Conservation (phyloP, 1,140 invertebrate genomes). For the Armadillidium nasatum region DNA sequence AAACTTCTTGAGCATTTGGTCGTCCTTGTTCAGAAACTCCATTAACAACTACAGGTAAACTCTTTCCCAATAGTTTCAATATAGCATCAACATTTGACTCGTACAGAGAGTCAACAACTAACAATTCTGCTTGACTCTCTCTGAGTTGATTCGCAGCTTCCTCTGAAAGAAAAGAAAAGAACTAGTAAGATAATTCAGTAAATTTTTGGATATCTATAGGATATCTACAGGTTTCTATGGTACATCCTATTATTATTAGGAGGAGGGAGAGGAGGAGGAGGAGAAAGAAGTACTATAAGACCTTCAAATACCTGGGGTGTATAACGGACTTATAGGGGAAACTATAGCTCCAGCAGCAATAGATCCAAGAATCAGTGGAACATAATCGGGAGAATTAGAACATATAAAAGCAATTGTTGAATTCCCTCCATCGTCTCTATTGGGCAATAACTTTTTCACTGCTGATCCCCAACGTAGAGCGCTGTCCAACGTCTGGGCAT, state of each 20-base stretch:
- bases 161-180: conserved; percentile 18
- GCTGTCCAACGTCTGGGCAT: neutral
- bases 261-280: too few relatives aligned
- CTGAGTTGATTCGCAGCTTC: conserved; percentile 28
- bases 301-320: conserved; percentile 31
- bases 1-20: conserved; percentile 22
- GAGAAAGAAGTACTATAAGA: too few relatives aligned
- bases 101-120: conserved; percentile 24
- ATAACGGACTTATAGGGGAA: conserved; percentile 33
- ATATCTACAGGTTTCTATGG: too few relatives aligned
- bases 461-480: conserved; percentile 12
- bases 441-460: too few relatives aligned
- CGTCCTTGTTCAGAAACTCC: neutral
- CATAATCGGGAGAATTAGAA: conserved; percentile 35
- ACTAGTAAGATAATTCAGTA: too few relatives aligned
- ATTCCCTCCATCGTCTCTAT: neutral
- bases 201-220: too few relatives aligned
- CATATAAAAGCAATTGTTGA: conserved; percentile 26
- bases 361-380: conserved; percentile 35
- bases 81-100: conserved; percentile 16
- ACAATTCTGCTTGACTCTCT: conserved; percentile 28
- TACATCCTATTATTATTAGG: too few relatives aligned
- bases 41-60: neutral
- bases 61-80: conserved; percentile 21
- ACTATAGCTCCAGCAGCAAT: conserved; percentile 25